Evolutionary conservation across 1,140 invertebrate genomes (phyloP), one percentile per base, ranked within the genome.

Genomic region (Sweltsa coloradensis): DNA sequence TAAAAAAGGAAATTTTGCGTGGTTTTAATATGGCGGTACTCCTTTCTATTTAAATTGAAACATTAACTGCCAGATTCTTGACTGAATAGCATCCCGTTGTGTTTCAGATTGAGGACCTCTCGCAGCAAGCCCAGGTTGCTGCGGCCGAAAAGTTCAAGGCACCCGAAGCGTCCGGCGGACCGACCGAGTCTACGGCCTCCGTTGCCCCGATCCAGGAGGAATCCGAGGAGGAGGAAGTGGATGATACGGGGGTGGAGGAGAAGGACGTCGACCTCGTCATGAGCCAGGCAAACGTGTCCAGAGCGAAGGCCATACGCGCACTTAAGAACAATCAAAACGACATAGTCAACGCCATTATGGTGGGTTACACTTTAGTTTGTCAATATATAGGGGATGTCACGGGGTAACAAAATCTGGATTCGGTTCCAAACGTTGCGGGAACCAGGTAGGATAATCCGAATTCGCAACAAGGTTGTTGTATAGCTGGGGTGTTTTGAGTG

Each of bases 251-350:
- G 2, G 83, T 99, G 0, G 94, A 97, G 66, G 89, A 93, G 48
- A 98, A 98, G 68, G 96, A 99, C 59, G 89, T 99, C 61, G 94
- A 99, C 57, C 76, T 99, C 47, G 96, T 99, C 11, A 96, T 98
- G 79, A 83, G 83, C 27, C 96, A 99, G 69, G 94, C 95, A n/a
- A 93, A 92, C 65, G 95, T 97, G 18, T 89, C 87, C 21, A 74
- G 93, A 63, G 78, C 81, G 29, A 87, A 87, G 67, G 96, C 96
- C 11, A 83, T 99, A 39, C 87, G 89, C 67, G 96, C 96, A 11
- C 80, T 99, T 4, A 87, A 89, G 65, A 96, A 96, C 69, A 95
- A 97, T 67, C 80, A 85, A 57, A 97, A 97, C 63, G 96, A 99
- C 70, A 97, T 99, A 66, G 95, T 89, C 45, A 89, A 89, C 69